Base-by-base conservation (phyloP, 2,113 vertebrate genomes). In the Phrynosoma platyrhinos region DNA sequence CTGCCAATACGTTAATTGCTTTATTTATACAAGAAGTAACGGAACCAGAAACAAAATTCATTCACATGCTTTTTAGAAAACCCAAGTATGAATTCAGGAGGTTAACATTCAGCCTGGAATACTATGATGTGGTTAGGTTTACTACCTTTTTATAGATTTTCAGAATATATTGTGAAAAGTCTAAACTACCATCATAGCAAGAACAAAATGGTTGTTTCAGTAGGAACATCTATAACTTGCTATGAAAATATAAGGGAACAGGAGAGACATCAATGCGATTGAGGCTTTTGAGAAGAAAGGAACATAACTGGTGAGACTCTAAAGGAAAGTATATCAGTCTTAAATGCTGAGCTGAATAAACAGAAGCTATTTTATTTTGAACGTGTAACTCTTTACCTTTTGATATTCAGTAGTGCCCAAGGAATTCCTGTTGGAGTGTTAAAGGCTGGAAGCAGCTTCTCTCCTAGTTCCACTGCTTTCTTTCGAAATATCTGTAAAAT, bases 391-490 rank as follows among this genome's bases (percentile, higher is more conserved):
- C 42, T 96, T 97, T 98, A 99, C 99, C 98, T 99, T 96, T 99
- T 99, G 91, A 99, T 97, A 95, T 99, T 99, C 91, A 99, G 98
- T 92, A 99, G 94, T 69, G 98, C 99, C 99, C 99, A 99, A 90
- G 99, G 99, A 96, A 99, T 98, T 87, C 99, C 99, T 75, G 98
- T 99, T 87, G 98, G 98, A 86, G 99, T 99, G 94, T 98, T 98
- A 96, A 99, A 99, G 91, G 99, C 99, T 86, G 99, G 99, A 75
- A 99, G 95, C 92, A 99, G 97, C 95, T 98, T 99, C 95, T 99
- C 97, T 91, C 98, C 99, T 90, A 99, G 97, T 94, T 99, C 98
- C 91, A 99, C 97, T 53, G 98, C 99, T 96, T 99, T 99, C 91
- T 94, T 98, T 84, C 98, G 97, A 95, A 98, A 99, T 90, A 99